These are phyloP conservation scores for Spondyliosoma cantharus DNA, from an alignment of 2,797 vertebrate genomes.

Conservation along the genomic window DNA sequence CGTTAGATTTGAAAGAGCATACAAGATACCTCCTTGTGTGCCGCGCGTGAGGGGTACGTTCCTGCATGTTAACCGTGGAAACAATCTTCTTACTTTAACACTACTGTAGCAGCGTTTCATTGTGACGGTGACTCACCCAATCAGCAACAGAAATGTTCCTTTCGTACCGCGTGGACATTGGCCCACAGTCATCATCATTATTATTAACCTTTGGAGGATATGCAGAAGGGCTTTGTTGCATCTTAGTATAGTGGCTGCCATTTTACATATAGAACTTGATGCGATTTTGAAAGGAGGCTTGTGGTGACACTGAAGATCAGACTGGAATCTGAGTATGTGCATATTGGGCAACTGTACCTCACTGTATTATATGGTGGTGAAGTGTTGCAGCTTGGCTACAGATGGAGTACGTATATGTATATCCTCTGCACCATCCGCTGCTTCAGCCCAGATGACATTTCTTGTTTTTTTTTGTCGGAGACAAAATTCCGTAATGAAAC, in stretches of 20 bases:
- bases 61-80: constrained; percentile 53
- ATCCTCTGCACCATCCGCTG: constrained; percentile 46
- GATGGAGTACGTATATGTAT: constrained; percentile 57
- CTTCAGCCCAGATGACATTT: constrained; percentile 67
- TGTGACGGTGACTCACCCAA: constrained; percentile 42
- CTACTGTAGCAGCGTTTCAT: constrained; percentile 38
- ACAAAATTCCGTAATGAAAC: constrained; percentile 66
- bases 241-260: constrained; percentile 59
- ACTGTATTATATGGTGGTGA: constrained; percentile 38
- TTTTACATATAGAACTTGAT: constrained; percentile 53
- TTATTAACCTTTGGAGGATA: constrained; percentile 54
- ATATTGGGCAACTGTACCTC: constrained; percentile 50
- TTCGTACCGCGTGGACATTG: constrained; percentile 56
- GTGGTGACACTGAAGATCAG: constrained; percentile 44
- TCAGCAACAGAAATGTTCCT: constrained; percentile 60
- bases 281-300: constrained; percentile 38
- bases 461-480: constrained; percentile 50
- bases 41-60: constrained; percentile 31
- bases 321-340: constrained; percentile 54
- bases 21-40: constrained; percentile 65
- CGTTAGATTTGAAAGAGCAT: constrained; percentile 77
- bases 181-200: constrained; percentile 51
- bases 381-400: constrained; percentile 48
- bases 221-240: constrained; percentile 51
- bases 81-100: constrained; percentile 42